Evolutionary conservation across 2,888 invertebrate species (phyloP), one percentile per base, ranked within the genome.

Genomic region (Philhelius pedissequus): DNA sequence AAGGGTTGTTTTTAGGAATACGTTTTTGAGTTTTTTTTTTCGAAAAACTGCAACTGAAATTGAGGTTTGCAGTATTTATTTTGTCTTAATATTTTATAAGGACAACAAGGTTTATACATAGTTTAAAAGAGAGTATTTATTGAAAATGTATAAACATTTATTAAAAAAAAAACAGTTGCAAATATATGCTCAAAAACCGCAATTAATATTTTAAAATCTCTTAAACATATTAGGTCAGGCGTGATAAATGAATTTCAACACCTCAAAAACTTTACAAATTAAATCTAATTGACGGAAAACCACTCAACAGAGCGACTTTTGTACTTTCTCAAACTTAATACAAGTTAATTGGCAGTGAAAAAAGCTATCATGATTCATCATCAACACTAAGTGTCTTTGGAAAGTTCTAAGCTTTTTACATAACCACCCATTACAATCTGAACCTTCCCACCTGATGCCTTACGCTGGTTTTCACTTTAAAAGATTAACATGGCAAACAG

Each of bases 321-420:
- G n/a, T 48, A 22, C n/a, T 20, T 43, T 50, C 43, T 32, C 15
- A 20, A 60, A n/a, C 32, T 68, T 68, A 66, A 66, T 43, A 11
- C 43, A 35, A 66, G 25, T 75, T 75, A 75, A 76, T 68, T 76
- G 75, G 60, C 75, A 68, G 38, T 58, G 35, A 68, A 30, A 50
- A 68, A 52, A 50, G 60, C 60, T 60, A 52, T 69, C 30, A 69
- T n/a, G 75, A 27, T 56, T 60, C 60, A 60, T 48, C 32, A 48
- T 20, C 45, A 64, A 50, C 18, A 48, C 70, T 32, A 38, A 48
- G 48, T 68, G 74, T 32, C 54, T 74, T 64, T 56, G 58, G 27
- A 32, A 54, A 30, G 62, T 52, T 52, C 2, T n/a, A 30, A 70
- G 32, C 22, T 58, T 48, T 52, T 43, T 13, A 25, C 35, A 18